Conservation (phyloP, 2,888 invertebrate genomes). For the Dolichomitus sp. region DNA sequence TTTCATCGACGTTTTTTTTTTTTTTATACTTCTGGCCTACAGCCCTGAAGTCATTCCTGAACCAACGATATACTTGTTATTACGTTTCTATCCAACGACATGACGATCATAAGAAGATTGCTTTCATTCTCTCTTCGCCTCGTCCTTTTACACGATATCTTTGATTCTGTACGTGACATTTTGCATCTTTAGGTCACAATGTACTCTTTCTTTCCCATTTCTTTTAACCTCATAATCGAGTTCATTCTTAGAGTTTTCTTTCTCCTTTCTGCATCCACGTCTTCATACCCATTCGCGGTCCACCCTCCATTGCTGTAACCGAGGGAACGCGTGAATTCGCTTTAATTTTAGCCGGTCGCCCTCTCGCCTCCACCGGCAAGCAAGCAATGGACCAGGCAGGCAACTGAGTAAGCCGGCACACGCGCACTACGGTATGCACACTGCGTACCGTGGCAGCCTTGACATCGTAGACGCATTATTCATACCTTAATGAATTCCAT, state of each 20-base stretch:
- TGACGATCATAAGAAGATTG: slow-evolving; percentile 38
- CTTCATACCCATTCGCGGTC: slow-evolving; percentile 23
- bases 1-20: slow-evolving; percentile 1
- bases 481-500: slow-evolving; percentile 85
- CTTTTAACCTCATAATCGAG: slow-evolving; percentile 7
- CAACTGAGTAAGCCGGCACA: slow-evolving; percentile 37
- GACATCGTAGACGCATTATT: slow-evolving; percentile 85
- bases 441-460: slow-evolving; percentile 78
- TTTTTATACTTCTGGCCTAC: not conserved
- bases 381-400: slow-evolving; percentile 25
- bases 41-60: not conserved
- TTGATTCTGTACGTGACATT: slow-evolving; percentile 40
- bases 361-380: slow-evolving; percentile 71
- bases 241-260: slow-evolving; percentile 32
- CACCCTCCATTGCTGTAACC: not conserved
- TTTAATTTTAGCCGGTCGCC: slow-evolving; percentile 83
- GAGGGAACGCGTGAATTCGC: slow-evolving; percentile 75
- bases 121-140: slow-evolving; percentile 40
- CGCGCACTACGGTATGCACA: slow-evolving; percentile 53
- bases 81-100: not conserved
- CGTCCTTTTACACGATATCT: slow-evolving; percentile 8
- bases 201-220: not conserved
- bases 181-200: slow-evolving; percentile 4
- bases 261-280: slow-evolving; percentile 46
- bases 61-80: not conserved